Evolutionary conservation across 2,113 vertebrate genomes (phyloP), one percentile per base, ranked within the genome.

Genomic region (Microcebus griseorufus): DNA sequence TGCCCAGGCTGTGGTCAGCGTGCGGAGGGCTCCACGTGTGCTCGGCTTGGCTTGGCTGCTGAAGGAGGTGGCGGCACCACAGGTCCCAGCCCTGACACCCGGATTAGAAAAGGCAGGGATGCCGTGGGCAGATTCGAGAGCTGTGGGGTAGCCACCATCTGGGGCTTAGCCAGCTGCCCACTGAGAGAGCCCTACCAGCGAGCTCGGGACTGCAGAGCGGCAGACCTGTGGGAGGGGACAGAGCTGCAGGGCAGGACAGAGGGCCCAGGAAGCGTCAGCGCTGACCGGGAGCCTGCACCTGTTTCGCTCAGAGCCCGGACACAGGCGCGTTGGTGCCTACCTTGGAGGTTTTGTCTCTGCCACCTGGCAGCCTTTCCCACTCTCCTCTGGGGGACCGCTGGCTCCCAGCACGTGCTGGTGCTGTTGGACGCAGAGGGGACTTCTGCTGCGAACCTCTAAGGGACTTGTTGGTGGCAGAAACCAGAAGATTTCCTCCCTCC

Each of bases 291-390:
- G 73, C 65, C 60, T 7, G 25, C 3, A 1, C 78, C 23, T 37
- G 27, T 70, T 37, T 18, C 2, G 34, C 84, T n/a, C 62, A 25
- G 58, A 45, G 64, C 42, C 79, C 3, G 5, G 6, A 64, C 32
- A 22, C 45, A 48, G 6, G 76, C 37, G 62, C 81, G 1, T 48
- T 2, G 7, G 5, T 86, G 78, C 97, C 96, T 98, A 97, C 97
- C 97, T 97, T 18, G 10, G 88, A 1, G 70, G 78, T 25, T 25
- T 23, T 11, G 80, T 32, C 72, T 39, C 72, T 39, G 58, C 73
- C 70, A 60, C 82, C 75, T 5, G 70, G 45, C 18, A 83, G 79
- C 45, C 62, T 37, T 34, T 9, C 18, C 12, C 65, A 2, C 27
- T 3, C 42, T 58, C 67, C 82, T 73, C 53, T 18, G 58, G 32